A percentile compares a stretch with the other conserved stretches of the same genome.
These are phyloP conservation scores for Megaceryle torquata DNA, from an alignment of 2,113 vertebrate species.

Conservation along the genomic window DNA sequence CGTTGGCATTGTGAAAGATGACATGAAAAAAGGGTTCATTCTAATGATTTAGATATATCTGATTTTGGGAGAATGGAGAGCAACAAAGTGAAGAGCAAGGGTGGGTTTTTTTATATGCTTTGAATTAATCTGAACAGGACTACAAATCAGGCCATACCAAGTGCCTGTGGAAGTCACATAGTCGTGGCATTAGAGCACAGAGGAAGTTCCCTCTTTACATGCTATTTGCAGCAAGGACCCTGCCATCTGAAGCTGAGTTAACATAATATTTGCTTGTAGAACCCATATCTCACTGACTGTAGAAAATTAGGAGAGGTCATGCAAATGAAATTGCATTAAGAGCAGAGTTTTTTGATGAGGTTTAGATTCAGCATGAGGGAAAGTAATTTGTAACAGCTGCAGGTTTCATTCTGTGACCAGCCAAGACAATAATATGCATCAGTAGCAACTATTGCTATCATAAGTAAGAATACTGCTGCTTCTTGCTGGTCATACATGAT, in stretches of 20 bases:
- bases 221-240: neutral
- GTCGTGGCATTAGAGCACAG: neutral
- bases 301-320: neutral
- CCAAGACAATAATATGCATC: neutral
- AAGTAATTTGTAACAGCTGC: neutral
- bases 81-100: neutral
- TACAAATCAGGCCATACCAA: neutral
- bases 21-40: neutral
- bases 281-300: neutral
- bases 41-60: neutral
- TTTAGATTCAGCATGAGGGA: neutral
- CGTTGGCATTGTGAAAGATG: neutral
- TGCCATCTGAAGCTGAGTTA: neutral
- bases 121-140: neutral
- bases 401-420: neutral
- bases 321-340: conserved; percentile 6
- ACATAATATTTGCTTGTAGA: neutral
- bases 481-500: neutral
- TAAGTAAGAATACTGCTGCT: neutral
- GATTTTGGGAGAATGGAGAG: neutral
- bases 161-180: neutral
- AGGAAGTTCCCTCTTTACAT: neutral
- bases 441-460: neutral
- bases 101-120: neutral
- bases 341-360: neutral